Percentiles rank a stretch among this genome's conserved stretches.
These are phyloP conservation scores for Heterohyrax brucei DNA, from an alignment of 2,797 vertebrate species.

Conservation along the genomic window DNA sequence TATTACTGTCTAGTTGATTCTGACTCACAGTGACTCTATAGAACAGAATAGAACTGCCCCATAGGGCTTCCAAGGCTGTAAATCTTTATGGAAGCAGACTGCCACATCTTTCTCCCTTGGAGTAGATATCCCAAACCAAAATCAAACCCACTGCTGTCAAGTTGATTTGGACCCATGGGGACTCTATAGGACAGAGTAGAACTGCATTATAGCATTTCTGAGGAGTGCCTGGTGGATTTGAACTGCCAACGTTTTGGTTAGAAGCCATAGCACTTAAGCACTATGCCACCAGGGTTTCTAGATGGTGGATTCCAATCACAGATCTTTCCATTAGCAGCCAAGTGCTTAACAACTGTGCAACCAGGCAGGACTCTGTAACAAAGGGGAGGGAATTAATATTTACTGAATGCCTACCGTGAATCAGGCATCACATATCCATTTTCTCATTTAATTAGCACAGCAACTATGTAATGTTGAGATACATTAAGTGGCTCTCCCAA, in stretches of 20 bases:
- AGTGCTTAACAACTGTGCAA: background rate
- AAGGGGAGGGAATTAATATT: background rate
- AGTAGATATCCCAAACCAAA: background rate
- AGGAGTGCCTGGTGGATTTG: too few relatives aligned
- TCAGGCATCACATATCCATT: conserved; percentile 3
- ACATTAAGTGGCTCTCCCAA: conserved; percentile 2
- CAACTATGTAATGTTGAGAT: background rate
- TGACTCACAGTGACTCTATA: background rate
- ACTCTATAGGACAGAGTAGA: too few relatives aligned
- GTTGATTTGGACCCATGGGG: too few relatives aligned
- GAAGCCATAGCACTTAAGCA: too few relatives aligned
- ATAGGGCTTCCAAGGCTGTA: background rate
- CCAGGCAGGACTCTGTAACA: background rate
- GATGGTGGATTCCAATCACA: background rate
- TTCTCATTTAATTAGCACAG: background rate
- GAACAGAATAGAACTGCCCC: background rate
- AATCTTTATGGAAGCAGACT: background rate
- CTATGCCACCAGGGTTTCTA: too few relatives aligned
- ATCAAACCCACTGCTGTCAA: too few relatives aligned
- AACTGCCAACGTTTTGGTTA: too few relatives aligned
- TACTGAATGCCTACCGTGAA: background rate
- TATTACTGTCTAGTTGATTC: background rate
- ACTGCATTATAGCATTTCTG: too few relatives aligned
- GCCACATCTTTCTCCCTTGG: background rate
- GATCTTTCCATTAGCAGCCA: background rate